Evolutionary conservation across 2,888 invertebrate genomes (phyloP).

Genomic region (Chaitophorus viminalis): DNA sequence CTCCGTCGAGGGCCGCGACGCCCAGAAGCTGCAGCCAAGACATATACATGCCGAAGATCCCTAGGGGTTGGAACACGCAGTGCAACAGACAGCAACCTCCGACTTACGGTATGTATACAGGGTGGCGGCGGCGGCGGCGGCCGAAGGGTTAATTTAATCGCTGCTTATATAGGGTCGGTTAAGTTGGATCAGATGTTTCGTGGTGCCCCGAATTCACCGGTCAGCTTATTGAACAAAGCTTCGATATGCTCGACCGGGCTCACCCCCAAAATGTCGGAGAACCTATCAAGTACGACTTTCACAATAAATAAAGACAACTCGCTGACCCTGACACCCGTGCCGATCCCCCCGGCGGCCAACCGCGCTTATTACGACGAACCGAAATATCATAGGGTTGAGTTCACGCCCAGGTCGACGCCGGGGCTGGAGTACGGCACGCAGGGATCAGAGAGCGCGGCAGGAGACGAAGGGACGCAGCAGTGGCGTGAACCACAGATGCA

Average conservation of each 20-base stretch:
- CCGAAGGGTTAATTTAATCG: neutral
- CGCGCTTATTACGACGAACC: constrained; percentile 21
- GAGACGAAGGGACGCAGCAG: neutral
- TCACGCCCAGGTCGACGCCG: constrained; percentile 56
- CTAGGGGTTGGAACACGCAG: constrained; percentile 69
- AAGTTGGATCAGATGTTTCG: constrained; percentile 65
- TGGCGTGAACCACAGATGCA: neutral
- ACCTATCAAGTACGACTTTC: constrained; percentile 46
- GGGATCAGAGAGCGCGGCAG: neutral
- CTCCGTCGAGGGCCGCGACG: constrained; percentile 43
- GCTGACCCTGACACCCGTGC: constrained; percentile 46
- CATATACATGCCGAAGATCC: constrained; percentile 69
- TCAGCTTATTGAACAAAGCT: constrained; percentile 63
- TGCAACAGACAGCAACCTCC: constrained; percentile 43
- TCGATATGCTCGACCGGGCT: constrained; percentile 52
- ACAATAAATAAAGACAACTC: constrained; percentile 54
- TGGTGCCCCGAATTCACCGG: constrained; percentile 64
- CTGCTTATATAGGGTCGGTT: constrained; percentile 59
- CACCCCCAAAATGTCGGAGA: constrained; percentile 29
- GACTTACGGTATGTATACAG: constrained; percentile 41
- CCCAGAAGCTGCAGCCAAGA: constrained; percentile 65
- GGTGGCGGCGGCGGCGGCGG: no score
- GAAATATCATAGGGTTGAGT: constrained; percentile 38
- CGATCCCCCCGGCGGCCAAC: constrained; percentile 7
- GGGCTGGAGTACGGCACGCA: neutral